A percentile compares a stretch with the other conserved stretches of the same genome.
phyloP scores from a whole-genome alignment of 2,888 invertebrate species.

The Mantis religiosa region DNA sequence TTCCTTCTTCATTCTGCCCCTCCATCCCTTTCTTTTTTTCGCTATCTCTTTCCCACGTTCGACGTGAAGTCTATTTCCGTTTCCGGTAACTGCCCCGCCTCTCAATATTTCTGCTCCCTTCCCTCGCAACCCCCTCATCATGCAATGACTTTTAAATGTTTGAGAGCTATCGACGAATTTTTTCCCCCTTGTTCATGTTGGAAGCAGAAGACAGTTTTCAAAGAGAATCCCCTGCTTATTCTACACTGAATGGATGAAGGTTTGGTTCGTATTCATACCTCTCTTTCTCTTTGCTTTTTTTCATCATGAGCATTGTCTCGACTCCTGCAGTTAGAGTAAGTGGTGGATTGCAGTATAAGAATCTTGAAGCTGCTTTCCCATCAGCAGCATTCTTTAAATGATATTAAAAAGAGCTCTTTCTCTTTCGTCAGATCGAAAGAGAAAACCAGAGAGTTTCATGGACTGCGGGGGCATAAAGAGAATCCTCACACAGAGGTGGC shows the following conservation, averaged over 20 bases:
- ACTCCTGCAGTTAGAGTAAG: neutral
- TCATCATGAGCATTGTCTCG: neutral
- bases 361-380: neutral
- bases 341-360: neutral
- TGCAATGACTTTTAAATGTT: conserved; percentile 16
- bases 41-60: neutral
- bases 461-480: neutral
- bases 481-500: neutral
- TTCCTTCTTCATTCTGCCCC: neutral
- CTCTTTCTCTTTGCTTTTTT: neutral
- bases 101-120: conserved; percentile 11
- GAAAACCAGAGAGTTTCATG: neutral
- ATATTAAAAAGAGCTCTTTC: neutral
- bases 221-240: neutral
- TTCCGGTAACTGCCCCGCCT: conserved; percentile 13
- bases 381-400: neutral
- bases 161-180: conserved; percentile 2
- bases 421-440: neutral
- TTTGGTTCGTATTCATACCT: neutral
- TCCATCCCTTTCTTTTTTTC: neutral
- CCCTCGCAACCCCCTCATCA: conserved; percentile 2
- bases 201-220: conserved; percentile 9
- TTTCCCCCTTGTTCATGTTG: neutral
- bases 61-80: conserved; percentile 19
- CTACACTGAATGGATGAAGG: neutral